phyloP scores from a whole-genome alignment of 30 jellyfish, hydroid and myxozoan species.

The Aurelia coerulea region DNA sequence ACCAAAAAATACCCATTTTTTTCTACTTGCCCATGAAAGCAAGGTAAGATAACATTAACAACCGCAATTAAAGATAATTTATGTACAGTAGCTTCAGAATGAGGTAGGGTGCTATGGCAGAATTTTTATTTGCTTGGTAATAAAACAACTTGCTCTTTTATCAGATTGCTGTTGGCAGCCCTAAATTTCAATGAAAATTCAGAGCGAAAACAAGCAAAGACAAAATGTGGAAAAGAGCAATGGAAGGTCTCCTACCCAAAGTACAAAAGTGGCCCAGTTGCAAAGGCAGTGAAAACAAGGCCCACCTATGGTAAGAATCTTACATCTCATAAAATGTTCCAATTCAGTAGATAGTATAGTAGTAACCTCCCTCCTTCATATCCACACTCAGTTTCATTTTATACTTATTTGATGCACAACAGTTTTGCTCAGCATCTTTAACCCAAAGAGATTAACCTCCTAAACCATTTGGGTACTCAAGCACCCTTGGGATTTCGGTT shows the following conservation, averaged over 20 bases:
- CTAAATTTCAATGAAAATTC: slow-evolving; percentile 17
- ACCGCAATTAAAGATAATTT: neutral
- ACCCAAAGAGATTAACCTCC: no score
- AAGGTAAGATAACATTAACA: neutral
- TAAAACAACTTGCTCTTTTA: neutral
- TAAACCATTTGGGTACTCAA: no score
- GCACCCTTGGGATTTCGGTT: no score
- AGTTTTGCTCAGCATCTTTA: no score
- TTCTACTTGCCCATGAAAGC: slow-evolving; percentile 33
- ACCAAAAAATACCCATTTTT: slow-evolving; percentile 14
- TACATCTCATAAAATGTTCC: no score
- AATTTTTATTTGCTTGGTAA: no score
- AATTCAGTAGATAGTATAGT: no score
- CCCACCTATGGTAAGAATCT: slow-evolving; percentile 23
- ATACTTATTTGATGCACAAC: no score
- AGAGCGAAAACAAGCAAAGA: slow-evolving; percentile 5
- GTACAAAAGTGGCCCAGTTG: slow-evolving; percentile 26
- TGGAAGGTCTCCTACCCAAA: slow-evolving; percentile 31
- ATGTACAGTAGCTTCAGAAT: neutral
- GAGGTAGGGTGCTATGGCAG: neutral
- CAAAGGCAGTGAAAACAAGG: slow-evolving; percentile 19
- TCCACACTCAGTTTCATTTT: no score
- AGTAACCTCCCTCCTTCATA: no score
- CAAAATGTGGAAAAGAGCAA: slow-evolving; percentile 13
- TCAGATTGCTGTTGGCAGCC: slow-evolving; percentile 20